Conservation (phyloP, 2,888 invertebrate genomes). For the Mayetiola destructor region DNA sequence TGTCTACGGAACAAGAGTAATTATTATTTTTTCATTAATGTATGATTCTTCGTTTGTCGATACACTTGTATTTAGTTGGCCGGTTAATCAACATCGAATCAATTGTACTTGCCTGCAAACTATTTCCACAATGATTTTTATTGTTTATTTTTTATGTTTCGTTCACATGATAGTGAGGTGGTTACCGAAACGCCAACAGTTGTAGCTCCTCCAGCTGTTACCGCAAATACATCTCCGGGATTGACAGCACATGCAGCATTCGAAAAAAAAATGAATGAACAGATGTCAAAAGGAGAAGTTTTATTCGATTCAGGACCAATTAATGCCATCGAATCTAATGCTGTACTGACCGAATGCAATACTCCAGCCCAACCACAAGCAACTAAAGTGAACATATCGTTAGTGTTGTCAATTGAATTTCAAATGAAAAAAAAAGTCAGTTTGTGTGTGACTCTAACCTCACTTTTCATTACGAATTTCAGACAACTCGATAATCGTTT, state of each 20-base stretch:
- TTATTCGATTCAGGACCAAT: not conserved
- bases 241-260: not conserved
- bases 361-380: not conserved
- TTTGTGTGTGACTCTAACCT: no score
- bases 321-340: not conserved
- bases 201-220: not conserved
- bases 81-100: no score
- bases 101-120: no score
- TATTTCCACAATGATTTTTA: no score
- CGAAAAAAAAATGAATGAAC: slow-evolving; percentile 1
- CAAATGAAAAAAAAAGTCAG: no score
- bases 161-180: not conserved
- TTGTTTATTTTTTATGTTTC: no score
- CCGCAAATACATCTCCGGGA: not conserved
- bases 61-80: no score
- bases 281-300: not conserved
- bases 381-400: not conserved
- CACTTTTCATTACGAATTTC: not conserved
- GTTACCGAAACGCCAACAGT: not conserved
- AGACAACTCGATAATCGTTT: slow-evolving; percentile 28
- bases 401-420: not conserved
- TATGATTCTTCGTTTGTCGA: no score
- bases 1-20: slow-evolving; percentile 22
- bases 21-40: no score
- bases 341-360: not conserved